Evolutionary conservation across 2,888 invertebrate species (phyloP).

Genomic region (Acrocera orbiculus): DNA sequence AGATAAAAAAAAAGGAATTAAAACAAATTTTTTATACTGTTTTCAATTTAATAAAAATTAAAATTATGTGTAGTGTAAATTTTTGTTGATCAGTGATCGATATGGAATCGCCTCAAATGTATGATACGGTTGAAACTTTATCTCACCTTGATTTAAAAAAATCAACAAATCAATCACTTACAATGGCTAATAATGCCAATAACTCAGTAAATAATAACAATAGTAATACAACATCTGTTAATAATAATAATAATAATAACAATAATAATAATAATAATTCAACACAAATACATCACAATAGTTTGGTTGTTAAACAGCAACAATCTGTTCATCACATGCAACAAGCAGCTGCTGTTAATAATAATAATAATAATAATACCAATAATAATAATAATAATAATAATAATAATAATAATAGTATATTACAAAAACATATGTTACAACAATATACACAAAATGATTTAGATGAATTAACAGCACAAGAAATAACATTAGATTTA

Average conservation of each 20-base stretch:
- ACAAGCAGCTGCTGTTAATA: slow-evolving; percentile 21
- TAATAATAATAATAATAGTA: slow-evolving; percentile 26
- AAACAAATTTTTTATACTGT: slow-evolving; percentile 2
- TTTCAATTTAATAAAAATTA: slow-evolving; percentile 4
- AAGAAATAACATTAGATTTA: slow-evolving; percentile 81
- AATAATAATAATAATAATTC: slow-evolving; percentile 10
- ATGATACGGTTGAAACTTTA: slow-evolving; percentile 32
- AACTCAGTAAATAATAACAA: slow-evolving; percentile 19
- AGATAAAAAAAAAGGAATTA: slow-evolving; percentile 6
- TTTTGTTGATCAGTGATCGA: slow-evolving; percentile 16
- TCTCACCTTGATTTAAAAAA: slow-evolving; percentile 31
- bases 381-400: slow-evolving; percentile 15
- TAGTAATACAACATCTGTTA: slow-evolving; percentile 14
- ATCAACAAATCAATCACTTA: slow-evolving; percentile 23
- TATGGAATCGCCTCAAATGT: slow-evolving; percentile 34
- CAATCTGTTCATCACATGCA: slow-evolving; percentile 31
- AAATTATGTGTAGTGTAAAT: slow-evolving; percentile 1
- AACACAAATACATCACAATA: slow-evolving; percentile 16
- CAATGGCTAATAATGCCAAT: slow-evolving; percentile 19
- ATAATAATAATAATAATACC: slow-evolving; percentile 17
- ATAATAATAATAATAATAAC: slow-evolving; percentile 15
- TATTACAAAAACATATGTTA: slow-evolving; percentile 41
- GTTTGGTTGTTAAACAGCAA: slow-evolving; percentile 24
- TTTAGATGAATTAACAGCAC: slow-evolving; percentile 74
- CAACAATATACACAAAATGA: slow-evolving; percentile 65